Percentiles rank a stretch among this genome's conserved stretches.
Conservation (phyloP, 35 echinoderm and acorn worm genomes). For the Diadema setosum region DNA sequence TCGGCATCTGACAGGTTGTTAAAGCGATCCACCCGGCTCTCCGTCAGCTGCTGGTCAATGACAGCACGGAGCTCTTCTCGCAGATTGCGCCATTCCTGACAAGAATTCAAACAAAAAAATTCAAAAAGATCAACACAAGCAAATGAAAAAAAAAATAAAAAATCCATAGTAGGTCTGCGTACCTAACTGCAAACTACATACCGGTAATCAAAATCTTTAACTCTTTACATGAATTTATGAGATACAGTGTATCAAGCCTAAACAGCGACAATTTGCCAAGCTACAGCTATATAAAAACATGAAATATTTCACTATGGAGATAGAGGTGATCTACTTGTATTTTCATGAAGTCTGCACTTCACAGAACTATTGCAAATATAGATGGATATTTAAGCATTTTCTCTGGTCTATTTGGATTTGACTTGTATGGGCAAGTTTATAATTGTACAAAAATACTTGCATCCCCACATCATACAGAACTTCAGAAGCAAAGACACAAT, state of each 20-base stretch:
- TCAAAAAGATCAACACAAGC: not conserved
- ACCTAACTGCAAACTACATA: not conserved
- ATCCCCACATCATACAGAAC: no score
- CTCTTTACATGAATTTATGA: not conserved
- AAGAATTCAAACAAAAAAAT: not conserved
- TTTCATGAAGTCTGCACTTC: no score
- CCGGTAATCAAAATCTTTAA: not conserved
- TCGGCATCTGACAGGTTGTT: slow-evolving; percentile 55
- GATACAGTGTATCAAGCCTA: not conserved
- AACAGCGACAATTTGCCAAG: not conserved
- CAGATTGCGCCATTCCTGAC: slow-evolving; percentile 57
- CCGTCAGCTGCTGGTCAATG: slow-evolving; percentile 47
- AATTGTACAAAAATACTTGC: no score
- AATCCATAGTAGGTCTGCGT: not conserved
- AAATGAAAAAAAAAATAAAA: not conserved
- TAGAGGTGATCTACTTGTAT: no score
- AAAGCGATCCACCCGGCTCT: slow-evolving; percentile 57
- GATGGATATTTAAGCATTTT: no score
- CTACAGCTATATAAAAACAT: not conserved
- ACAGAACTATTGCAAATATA: no score
- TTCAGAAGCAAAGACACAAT: no score
- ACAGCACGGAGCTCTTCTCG: slow-evolving; percentile 35
- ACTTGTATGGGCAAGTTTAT: no score
- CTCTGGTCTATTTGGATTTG: no score
- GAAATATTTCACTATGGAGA: no score